phyloP scores from a whole-genome alignment of 2,888 invertebrate species.

The Busseola fusca region DNA sequence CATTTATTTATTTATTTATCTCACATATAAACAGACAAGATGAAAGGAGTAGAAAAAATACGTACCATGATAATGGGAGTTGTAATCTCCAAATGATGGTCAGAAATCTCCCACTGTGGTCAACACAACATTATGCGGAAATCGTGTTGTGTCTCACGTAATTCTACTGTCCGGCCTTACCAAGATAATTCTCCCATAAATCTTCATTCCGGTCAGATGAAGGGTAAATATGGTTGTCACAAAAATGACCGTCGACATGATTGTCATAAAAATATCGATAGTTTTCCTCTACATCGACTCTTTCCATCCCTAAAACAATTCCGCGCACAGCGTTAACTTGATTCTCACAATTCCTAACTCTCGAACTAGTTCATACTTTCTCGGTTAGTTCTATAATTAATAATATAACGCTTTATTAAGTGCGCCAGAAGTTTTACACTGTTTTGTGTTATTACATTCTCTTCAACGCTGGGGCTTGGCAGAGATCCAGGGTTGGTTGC shows the following conservation, averaged over 20 bases:
- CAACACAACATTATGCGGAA: background rate
- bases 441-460: conserved; percentile 25
- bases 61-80: background rate
- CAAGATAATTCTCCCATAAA: background rate
- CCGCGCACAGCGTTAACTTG: conserved; percentile 28
- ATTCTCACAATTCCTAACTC: conserved; percentile 48
- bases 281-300: too few relatives aligned
- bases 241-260: background rate
- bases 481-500: conserved; percentile 10
- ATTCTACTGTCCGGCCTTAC: background rate
- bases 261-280: conserved; percentile 21
- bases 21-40: background rate
- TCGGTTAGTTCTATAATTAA: conserved; percentile 45
- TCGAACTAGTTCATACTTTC: conserved; percentile 39
- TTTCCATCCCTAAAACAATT: conserved; percentile 24
- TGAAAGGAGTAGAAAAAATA: background rate
- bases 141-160: background rate
- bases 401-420: conserved; percentile 34
- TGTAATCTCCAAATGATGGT: background rate
- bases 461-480: conserved; percentile 7
- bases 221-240: background rate
- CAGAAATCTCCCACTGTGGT: background rate
- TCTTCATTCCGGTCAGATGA: background rate
- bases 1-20: background rate
- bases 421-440: conserved; percentile 10